Conservation (phyloP, 2,888 invertebrate genomes). For the Exephanes ischioxanthus region DNA sequence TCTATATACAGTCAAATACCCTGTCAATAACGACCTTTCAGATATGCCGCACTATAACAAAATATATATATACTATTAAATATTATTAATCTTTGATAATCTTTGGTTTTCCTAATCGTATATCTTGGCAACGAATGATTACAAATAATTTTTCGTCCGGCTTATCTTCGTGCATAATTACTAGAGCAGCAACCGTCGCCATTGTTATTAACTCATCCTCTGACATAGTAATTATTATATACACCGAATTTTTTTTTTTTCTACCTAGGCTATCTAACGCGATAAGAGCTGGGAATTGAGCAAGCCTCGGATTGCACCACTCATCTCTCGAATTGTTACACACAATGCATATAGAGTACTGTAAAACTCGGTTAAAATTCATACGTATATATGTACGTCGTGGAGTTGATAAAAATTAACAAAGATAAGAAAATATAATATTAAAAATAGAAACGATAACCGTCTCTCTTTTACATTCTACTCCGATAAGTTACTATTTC, state of each 20-base stretch:
- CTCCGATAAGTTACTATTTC: slow-evolving; percentile 67
- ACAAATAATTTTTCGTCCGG: not conserved
- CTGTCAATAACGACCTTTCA: slow-evolving; percentile 32
- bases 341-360: not conserved
- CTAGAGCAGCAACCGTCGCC: not conserved
- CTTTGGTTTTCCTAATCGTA: no score
- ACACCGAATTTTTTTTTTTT: slow-evolving; percentile 74
- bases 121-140: not conserved
- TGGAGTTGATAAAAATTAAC: slow-evolving; percentile 77
- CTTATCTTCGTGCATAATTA: not conserved
- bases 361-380: slow-evolving; percentile 55
- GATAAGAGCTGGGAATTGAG: slow-evolving; percentile 48
- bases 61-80: not conserved
- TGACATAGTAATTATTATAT: slow-evolving; percentile 58
- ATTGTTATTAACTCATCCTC: not conserved
- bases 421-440: slow-evolving; percentile 79
- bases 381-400: slow-evolving; percentile 54
- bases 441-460: slow-evolving; percentile 81
- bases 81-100: not conserved
- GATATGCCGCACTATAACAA: not conserved
- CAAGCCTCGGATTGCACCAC: not conserved
- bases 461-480: slow-evolving; percentile 72
- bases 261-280: slow-evolving; percentile 72
- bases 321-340: not conserved
- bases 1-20: slow-evolving; percentile 29